phyloP scores from a whole-genome alignment of 2,113 vertebrate genomes.

The Fukomys damarensis region DNA sequence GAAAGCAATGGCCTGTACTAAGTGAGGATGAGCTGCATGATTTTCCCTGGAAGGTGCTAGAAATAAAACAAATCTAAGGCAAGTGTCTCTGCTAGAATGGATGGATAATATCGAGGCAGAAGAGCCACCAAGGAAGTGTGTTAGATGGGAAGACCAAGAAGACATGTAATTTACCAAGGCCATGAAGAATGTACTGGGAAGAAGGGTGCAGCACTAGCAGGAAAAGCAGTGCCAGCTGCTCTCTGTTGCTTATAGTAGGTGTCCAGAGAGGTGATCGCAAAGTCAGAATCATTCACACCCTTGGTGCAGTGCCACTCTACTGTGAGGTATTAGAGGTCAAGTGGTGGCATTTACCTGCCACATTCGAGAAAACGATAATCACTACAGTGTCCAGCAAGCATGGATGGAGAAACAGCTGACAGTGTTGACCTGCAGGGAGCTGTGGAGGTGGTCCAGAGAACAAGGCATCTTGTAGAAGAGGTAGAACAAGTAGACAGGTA shows the following conservation, averaged over 20 bases:
- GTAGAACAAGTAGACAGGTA: not conserved
- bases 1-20: not conserved
- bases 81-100: not conserved
- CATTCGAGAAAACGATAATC: not conserved
- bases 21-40: not conserved
- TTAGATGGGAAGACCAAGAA: not conserved
- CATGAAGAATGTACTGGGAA: not conserved
- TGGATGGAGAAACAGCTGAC: accelerated
- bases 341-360: not conserved
- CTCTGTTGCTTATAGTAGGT: not conserved
- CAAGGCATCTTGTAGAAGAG: not conserved
- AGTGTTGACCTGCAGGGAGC: not conserved
- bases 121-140: not conserved
- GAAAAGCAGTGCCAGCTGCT: not conserved
- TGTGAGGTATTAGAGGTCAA: not conserved
- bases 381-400: not conserved
- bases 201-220: not conserved
- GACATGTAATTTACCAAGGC: not conserved
- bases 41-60: not conserved
- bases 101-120: not conserved
- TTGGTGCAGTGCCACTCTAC: not conserved
- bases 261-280: not conserved
- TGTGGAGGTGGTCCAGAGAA: not conserved
- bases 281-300: not conserved
- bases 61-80: not conserved